These are phyloP conservation scores for Acanthopleura granulata DNA, from an alignment of 2,888 invertebrate genomes.

Conservation along the genomic window DNA sequence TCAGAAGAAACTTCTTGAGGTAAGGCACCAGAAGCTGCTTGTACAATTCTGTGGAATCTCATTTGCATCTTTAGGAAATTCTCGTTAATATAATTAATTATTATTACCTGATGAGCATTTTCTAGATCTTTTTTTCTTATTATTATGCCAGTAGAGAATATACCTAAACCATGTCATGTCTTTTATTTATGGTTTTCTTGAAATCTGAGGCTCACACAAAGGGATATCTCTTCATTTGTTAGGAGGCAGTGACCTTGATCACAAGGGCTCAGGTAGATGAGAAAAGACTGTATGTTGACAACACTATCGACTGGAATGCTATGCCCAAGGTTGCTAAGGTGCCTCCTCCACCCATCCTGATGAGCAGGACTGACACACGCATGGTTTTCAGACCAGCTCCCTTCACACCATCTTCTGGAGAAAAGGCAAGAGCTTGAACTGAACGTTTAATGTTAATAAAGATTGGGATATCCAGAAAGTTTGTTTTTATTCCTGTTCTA, in stretches of 20 bases:
- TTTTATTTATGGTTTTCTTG: too few species aligned
- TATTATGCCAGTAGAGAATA: too few species aligned
- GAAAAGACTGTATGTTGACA: conserved; percentile 58
- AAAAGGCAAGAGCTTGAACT: conserved; percentile 45
- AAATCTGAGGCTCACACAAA: too few species aligned
- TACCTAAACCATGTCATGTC: too few species aligned
- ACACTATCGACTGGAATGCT: conserved; percentile 39
- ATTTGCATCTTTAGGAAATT: too few species aligned
- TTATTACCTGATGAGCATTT: too few species aligned
- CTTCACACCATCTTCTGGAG: conserved; percentile 54
- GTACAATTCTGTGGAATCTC: too few species aligned
- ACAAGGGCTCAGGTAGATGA: conserved; percentile 62
- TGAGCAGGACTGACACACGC: conserved; percentile 63
- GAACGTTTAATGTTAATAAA: too few species aligned
- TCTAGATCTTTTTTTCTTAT: too few species aligned
- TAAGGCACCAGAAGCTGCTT: neutral
- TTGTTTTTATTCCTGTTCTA: too few species aligned
- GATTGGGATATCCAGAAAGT: too few species aligned
- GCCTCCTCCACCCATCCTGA: conserved; percentile 64
- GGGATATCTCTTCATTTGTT: conserved; percentile 20
- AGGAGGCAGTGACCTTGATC: conserved; percentile 59
- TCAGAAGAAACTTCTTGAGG: conserved; percentile 39
- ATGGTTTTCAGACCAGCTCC: conserved; percentile 66
- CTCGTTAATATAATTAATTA: too few species aligned
- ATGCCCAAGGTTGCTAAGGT: conserved; percentile 37